These are phyloP conservation scores for Drosophila cognata DNA, from an alignment of 2,888 invertebrate species.

Conservation along the genomic window DNA sequence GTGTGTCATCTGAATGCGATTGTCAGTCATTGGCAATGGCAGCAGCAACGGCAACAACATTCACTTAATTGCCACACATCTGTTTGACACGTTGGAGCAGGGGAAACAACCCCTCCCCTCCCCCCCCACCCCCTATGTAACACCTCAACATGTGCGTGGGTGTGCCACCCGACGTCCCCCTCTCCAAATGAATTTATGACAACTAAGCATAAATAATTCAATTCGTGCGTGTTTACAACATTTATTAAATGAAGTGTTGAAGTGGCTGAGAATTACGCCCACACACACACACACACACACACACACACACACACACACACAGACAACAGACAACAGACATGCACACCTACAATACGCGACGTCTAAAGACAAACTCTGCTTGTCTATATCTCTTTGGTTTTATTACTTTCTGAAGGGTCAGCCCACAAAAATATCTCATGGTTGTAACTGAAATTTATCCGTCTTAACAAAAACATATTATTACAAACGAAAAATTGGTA, in stretches of 20 bases:
- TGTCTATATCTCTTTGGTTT: background rate
- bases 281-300: conserved; percentile 18
- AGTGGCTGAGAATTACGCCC: conserved; percentile 54
- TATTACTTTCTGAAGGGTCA: conserved; percentile 11
- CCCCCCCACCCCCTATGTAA: no score
- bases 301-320: background rate
- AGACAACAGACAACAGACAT: background rate
- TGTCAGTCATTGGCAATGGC: conserved; percentile 59
- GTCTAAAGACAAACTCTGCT: conserved; percentile 1
- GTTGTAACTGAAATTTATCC: conserved; percentile 23
- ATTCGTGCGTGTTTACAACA: conserved; percentile 66
- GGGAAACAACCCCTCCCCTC: background rate
- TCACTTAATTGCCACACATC: conserved; percentile 52
- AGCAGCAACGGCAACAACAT: conserved; percentile 9
- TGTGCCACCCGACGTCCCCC: background rate
- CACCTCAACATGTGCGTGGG: conserved; percentile 21
- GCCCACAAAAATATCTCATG: conserved; percentile 29
- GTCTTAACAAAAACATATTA: conserved; percentile 8
- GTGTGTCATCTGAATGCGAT: conserved; percentile 59
- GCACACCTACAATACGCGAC: conserved; percentile 2
- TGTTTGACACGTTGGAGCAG: conserved; percentile 17
- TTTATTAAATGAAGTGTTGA: conserved; percentile 65
- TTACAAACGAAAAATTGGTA: conserved; percentile 5
- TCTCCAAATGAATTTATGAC: conserved; percentile 70
- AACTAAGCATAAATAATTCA: conserved; percentile 69